Evolutionary conservation across 2,113 vertebrate genomes (phyloP), one percentile per base, ranked within the genome.

Genomic region (Nesogale talazaci): DNA sequence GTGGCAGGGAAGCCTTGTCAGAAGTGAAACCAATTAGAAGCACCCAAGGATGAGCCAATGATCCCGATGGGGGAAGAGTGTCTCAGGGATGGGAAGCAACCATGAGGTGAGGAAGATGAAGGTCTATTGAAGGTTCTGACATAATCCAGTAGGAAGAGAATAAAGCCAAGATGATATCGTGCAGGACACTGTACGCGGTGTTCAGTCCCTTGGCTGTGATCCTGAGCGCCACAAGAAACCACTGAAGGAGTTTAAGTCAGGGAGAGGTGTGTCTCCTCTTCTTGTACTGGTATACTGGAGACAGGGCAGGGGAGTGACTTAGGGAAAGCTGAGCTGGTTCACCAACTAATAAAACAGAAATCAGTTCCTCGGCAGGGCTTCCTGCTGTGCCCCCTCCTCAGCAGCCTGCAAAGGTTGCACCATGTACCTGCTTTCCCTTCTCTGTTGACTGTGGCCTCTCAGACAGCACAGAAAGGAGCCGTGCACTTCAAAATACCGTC

Each of bases 361-460:
- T 83, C 70, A 36, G 67, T 11, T 17, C 29, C 29, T 36, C 59
- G 38, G 78, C 3, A 16, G 36, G 29, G 36, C n/a, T 57, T 74
- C 46, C 40, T 4, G 25, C 67, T 0, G 6, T 0, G 0, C 20
- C 46, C n/a, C 31, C n/a, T 16, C 69, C 31, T 1, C 11, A 12
- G 46, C 31, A n/a, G 78, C 63, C 72, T 63, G 81, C 1, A 0
- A 27, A 12, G 2, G 63, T 31, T 25, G 25, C 40, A 31, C 40
- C 1, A 0, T 40, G 31, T 29, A 34, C 74, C 46, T 56, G 86
- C 72, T 65, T 72, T 61, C 27, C 63, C 25, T 38, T 2, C n/a
- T 59, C 76, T 86, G 80, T 25, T 70, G 84, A 76, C 77, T 12
- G 0, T 31, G 42, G 42, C 25, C 23, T 4, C 6, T 65, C 16